These are phyloP conservation scores for Calycopis cecrops DNA, from an alignment of 1,140 invertebrate species.

Conservation along the genomic window DNA sequence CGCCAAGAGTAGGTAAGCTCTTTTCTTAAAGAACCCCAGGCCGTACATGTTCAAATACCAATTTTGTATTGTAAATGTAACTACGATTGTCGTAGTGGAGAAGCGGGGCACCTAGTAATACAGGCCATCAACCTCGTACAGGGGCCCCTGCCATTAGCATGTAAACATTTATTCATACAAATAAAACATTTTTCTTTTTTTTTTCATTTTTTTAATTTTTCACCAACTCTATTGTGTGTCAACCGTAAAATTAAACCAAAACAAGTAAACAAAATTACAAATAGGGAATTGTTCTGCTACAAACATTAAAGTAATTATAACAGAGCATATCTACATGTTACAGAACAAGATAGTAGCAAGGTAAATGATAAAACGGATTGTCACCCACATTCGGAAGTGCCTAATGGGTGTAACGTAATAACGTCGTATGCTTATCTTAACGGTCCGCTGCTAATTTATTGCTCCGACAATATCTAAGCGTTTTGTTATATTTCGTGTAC, in stretches of 20 bases:
- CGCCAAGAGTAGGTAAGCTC: too few relatives aligned
- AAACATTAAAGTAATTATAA: slow-evolving; percentile 2
- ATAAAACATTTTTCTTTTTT: too few relatives aligned
- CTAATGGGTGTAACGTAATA: slow-evolving; percentile 1
- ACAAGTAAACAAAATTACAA: not conserved
- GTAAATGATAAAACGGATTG: slow-evolving; percentile 5
- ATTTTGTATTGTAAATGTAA: too few relatives aligned
- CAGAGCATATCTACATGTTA: not conserved
- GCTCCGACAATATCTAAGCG: not conserved
- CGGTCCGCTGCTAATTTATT: not conserved
- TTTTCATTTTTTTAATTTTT: not conserved
- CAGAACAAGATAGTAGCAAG: not conserved
- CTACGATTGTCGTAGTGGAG: too few relatives aligned
- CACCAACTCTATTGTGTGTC: too few relatives aligned
- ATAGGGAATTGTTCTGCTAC: not conserved
- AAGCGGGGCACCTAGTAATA: too few relatives aligned
- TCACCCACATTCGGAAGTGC: slow-evolving; percentile 9
- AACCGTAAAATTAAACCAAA: not conserved
- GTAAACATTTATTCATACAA: too few relatives aligned
- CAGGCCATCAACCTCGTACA: too few relatives aligned
- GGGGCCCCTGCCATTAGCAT: too few relatives aligned
- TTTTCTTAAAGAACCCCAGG: too few relatives aligned
- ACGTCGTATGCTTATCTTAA: slow-evolving; percentile 1
- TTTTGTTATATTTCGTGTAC: not conserved
- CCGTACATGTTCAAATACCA: too few relatives aligned